Evolutionary conservation across 2,888 invertebrate genomes (phyloP), one percentile per base, ranked within the genome.

Genomic region (Helobdella robusta): DNA sequence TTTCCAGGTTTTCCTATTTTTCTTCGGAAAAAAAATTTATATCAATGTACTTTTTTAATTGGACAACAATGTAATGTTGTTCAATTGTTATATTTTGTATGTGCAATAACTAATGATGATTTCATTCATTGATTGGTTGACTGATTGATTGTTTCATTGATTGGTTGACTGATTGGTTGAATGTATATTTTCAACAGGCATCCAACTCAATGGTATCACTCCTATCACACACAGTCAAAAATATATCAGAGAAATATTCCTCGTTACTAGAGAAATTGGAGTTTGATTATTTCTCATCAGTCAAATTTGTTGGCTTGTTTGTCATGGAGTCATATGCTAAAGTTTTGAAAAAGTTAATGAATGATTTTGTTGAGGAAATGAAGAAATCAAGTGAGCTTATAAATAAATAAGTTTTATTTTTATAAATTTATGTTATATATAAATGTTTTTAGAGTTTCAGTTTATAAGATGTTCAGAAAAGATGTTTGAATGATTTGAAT

Each of bases 271-370:
- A 70, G 25, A 52, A 54, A 20, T 66, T 80, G n/a, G 72, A 74
- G 23, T 79, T 91, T 60, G 91, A 91, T 77, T 85, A 87, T 0
- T 91, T 91, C 74, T 85, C 88, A 59, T 90, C 90, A 34, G 86
- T 86, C 23, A 91, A 90, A 79, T 92, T 91, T 77, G 89, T 92
- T 86, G 92, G 91, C 0, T 84, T 91, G 59, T 91, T 91, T 80
- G 86, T 91, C 1, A 86, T 86, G 18, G 88, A 90, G 72, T 84
- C 87, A 69, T 87, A 88, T 81, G 88, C 89, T 0, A 87, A 87
- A 71, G 86, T 88, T 77, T 81, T 91, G 66, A 88, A 87, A 76
- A 84, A 86, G 71, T 83, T 91, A 71, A 87, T 89, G 1, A 83
- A 86, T 72, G 86, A 87, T 75, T 89, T 88, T 82, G 87, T 88